Conservation (phyloP, 1,140 invertebrate species). For the Mizuhopecten yessoensis region DNA sequence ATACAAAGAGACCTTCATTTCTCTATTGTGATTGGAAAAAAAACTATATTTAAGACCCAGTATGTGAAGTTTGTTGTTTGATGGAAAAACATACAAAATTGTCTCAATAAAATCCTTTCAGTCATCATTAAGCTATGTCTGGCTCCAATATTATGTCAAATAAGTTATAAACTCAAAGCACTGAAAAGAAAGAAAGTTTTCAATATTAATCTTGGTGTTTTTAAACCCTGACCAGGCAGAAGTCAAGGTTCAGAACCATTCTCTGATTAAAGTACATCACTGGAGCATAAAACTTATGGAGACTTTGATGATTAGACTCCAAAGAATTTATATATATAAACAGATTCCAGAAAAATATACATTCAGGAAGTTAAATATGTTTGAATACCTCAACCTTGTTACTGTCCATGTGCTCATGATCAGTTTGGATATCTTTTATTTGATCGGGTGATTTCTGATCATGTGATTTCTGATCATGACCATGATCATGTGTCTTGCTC, state of each 20-base stretch:
- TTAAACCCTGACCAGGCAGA: not conserved
- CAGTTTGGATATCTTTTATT: not conserved
- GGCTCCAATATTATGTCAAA: no score
- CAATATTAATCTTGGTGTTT: not conserved
- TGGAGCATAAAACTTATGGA: not conserved
- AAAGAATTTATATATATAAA: not conserved
- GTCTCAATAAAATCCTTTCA: no score
- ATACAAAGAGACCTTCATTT: no score
- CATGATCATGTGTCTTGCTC: not conserved
- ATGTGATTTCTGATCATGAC: not conserved
- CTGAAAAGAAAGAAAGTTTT: not conserved
- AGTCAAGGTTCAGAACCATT: not conserved
- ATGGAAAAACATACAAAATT: no score
- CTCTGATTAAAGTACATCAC: not conserved
- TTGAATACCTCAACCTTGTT: constrained; percentile 34
- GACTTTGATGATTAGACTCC: not conserved
- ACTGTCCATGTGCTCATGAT: not conserved
- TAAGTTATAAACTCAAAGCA: no score
- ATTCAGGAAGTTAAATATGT: not conserved
- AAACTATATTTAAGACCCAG: no score
- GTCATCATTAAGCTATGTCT: no score
- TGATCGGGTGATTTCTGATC: constrained; percentile 7
- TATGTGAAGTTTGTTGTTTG: no score
- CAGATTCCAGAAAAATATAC: constrained; percentile 10
- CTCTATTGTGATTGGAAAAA: no score